Evolutionary conservation across 30 jellyfish, hydroid and myxozoan species (phyloP).

Genomic region (Hydractinia symbiolongicarpus): DNA sequence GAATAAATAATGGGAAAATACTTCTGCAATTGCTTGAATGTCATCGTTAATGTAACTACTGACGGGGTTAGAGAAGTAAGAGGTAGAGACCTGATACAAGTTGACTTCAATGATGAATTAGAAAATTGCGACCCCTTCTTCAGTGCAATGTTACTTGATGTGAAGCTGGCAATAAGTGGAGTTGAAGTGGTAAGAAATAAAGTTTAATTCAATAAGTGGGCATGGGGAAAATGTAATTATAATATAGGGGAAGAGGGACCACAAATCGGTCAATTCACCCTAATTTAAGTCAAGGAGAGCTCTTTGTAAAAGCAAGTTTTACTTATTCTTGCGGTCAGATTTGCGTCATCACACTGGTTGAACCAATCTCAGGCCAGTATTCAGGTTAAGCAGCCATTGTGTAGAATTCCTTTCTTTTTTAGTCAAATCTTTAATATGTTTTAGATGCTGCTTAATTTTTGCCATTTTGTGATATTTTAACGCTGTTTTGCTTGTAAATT

Average conservation of each 20-base stretch:
- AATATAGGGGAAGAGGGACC: not conserved
- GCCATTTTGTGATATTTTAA: no score
- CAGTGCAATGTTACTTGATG: constrained; percentile 47
- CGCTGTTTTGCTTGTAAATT: no score
- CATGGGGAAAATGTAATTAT: not conserved
- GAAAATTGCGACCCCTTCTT: constrained; percentile 35
- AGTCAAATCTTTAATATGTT: no score
- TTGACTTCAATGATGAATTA: constrained; percentile 27
- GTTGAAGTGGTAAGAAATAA: constrained; percentile 67
- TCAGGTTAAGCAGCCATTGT: no score
- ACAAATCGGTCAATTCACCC: no score
- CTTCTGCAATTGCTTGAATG: constrained; percentile 74
- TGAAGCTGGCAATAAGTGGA: constrained; percentile 69
- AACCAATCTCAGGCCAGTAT: no score
- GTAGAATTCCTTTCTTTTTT: no score
- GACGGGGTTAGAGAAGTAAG: constrained; percentile 30
- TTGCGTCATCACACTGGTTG: no score
- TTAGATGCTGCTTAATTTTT: no score
- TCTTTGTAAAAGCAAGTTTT: not conserved
- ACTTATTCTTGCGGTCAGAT: no score
- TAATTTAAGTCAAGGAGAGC: no score
- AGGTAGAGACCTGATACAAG: constrained; percentile 44
- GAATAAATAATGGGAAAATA: constrained; percentile 40
- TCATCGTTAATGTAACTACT: constrained; percentile 41
- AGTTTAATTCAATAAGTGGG: not conserved